Evolutionary conservation across 64 coral and sea anemone species (phyloP).

Genomic region (Dendronephthya gigantea): DNA sequence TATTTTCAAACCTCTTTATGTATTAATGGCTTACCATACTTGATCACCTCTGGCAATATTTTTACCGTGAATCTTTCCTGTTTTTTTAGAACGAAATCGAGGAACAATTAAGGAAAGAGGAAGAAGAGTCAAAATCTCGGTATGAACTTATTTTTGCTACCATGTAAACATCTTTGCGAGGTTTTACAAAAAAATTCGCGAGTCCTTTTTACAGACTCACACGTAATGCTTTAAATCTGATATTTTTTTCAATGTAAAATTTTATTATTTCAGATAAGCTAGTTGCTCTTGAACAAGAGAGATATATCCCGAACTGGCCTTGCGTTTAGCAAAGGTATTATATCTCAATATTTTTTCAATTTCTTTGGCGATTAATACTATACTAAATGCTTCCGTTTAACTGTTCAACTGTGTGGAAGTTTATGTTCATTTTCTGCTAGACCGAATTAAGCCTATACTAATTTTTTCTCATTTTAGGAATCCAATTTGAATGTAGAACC

Average conservation of each 20-base stretch:
- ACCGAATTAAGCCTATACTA: too few relatives aligned
- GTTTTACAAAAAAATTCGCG: too few relatives aligned
- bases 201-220: too few relatives aligned
- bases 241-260: too few relatives aligned
- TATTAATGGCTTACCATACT: too few relatives aligned
- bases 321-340: slow-evolving; percentile 48
- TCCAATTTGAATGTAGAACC: slow-evolving; percentile 13
- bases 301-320: slow-evolving; percentile 51
- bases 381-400: too few relatives aligned
- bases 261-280: slow-evolving; percentile 26
- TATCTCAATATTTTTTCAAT: background rate
- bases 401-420: too few relatives aligned
- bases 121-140: background rate
- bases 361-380: too few relatives aligned
- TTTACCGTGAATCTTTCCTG: background rate
- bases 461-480: background rate
- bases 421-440: background rate
- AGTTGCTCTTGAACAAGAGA: slow-evolving; percentile 57
- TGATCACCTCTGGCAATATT: too few relatives aligned
- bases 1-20: background rate
- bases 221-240: too few relatives aligned
- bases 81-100: slow-evolving; percentile 6
- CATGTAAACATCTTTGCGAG: too few relatives aligned
- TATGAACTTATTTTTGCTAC: background rate
- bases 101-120: background rate